These are phyloP conservation scores for Euproctis similis DNA, from an alignment of 2,888 invertebrate genomes.

Conservation along the genomic window DNA sequence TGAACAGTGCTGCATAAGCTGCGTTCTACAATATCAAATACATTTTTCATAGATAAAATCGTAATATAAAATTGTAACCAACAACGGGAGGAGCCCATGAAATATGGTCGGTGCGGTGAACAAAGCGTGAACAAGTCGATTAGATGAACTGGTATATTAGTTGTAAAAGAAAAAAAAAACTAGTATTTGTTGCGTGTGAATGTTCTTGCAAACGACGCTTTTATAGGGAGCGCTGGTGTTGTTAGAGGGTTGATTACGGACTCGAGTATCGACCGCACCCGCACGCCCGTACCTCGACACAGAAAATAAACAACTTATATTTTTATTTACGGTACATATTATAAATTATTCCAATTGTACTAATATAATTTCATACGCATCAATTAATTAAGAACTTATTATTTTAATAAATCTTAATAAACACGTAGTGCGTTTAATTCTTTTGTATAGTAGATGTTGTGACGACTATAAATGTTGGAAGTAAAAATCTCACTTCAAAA, in stretches of 20 bases:
- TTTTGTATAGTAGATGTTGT: background rate
- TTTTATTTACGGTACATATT: slow-evolving; percentile 27
- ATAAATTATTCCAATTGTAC: slow-evolving; percentile 11
- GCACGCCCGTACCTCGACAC: slow-evolving; percentile 41
- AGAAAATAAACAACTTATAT: too few species aligned
- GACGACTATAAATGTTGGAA: too few species aligned
- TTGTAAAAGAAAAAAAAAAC: too few species aligned
- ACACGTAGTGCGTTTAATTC: background rate
- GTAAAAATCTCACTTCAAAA: too few species aligned
- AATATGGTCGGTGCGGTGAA: slow-evolving; percentile 22
- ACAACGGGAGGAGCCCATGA: slow-evolving; percentile 18
- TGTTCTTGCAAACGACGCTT: slow-evolving; percentile 15
- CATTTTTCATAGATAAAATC: too few species aligned
- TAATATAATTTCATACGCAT: slow-evolving; percentile 4
- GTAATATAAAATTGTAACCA: slow-evolving; percentile 14
- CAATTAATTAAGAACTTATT: too few species aligned
- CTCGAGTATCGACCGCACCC: slow-evolving; percentile 59
- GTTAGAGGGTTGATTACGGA: slow-evolving; percentile 7
- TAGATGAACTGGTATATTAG: slow-evolving; percentile 24
- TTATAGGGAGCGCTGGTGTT: too few species aligned
- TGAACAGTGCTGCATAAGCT: too few species aligned
- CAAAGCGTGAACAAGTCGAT: slow-evolving; percentile 31
- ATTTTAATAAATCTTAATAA: too few species aligned
- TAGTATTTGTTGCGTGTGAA: slow-evolving; percentile 34
- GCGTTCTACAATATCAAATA: slow-evolving; percentile 19